Base-by-base conservation (phyloP, 2,797 vertebrate genomes). In the Alcedo quadribrachys region DNA sequence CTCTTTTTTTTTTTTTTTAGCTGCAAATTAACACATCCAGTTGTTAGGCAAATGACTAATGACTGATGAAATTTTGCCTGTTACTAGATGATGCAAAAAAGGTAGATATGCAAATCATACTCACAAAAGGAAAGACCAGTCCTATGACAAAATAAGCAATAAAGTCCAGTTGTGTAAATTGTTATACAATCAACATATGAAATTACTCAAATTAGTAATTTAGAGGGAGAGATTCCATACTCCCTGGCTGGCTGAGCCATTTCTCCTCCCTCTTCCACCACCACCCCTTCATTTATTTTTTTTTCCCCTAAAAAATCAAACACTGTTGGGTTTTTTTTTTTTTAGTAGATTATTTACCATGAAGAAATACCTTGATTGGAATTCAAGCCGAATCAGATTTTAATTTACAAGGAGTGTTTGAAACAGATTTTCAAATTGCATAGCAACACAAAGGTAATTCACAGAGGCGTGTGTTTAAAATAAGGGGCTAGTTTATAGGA, bases 401-500 rank as follows among this genome's bases (percentile, higher is more conserved):
- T 93, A 92, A 78, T 94, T 92, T 89, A 24, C 73, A 62, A 71
- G 62, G 86, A 82, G 83, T 37, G 85, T 85, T 96, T 91, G 90
- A 90, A 92, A 66, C 66, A 68, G 75, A 78, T 88, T 96, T 96
- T 90, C 69, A 79, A 96, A 95, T 28, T 65, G 83, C 88, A 69
- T 80, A 89, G 87, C 85, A 94, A 94, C 94, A 94, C 93, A 96
- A 95, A 94, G 87, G 91, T 96, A 92, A 88, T 92, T 95, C 85
- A 81, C 74, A 78, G 86, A 96, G 91, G 88, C 66, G 68, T 94
- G 92, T 91, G 92, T 91, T 95, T 95, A 96, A 96, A 96, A 92
- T 89, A 91, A 96, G 93, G 69, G 83, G 54, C 91, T 96, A 92
- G 93, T 94, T 96, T 95, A 94, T 95, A 95, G 91, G 95, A 95